Base-by-base conservation (phyloP, 2,797 vertebrate genomes). In the Pseudochirops cupreus region DNA sequence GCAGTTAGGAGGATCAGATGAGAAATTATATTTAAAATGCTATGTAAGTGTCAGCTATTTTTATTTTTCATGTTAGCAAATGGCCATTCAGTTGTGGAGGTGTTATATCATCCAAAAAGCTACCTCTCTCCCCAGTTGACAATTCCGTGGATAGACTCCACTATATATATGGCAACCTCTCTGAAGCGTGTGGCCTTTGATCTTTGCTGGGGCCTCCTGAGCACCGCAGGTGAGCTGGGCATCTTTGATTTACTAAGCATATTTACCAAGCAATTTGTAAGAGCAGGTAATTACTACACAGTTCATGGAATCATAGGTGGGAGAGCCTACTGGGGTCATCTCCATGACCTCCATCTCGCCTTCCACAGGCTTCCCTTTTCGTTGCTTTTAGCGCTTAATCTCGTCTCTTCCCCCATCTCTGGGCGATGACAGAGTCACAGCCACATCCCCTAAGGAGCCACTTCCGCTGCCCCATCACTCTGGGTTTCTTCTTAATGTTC, bases 241-340 rank as follows among this genome's bases (percentile, higher is more conserved):
- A 56, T 89, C 96, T 96, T 96, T 97, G 97, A 97, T 97, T 98
- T 98, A 96, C 92, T 94, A 58, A 5, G 92, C 0, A 11, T 96
- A 96, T 98, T 98, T 98, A 97, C 92, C 87, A 92, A 97, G 96
- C 91, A 95, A 92, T 97, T 94, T 94, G 95, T 91, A 95, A 97
- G 95, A 96, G 55, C 57, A 96, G 96, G 96, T 94, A 95, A 97
- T 97, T 95, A 94, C 92, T 97, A 93, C 92, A 92, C 95, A 90
- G 95, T 90, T 96, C 91, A 87, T 29, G 93, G 96, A 97, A 82
- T 97, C 94, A 52, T 53, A 67, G 96, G 96, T 62, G 91, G 93
- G 56, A 97, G 93, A 94, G 29, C 14, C 74, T 39, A 31, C 92
- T 94, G 55, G 87, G 95, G 91, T 93, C 95, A 91, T 93, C 52